Evolutionary conservation across 2,113 vertebrate species (phyloP), one percentile per base, ranked within the genome.

Genomic region (Thamnophis sirtalis): DNA sequence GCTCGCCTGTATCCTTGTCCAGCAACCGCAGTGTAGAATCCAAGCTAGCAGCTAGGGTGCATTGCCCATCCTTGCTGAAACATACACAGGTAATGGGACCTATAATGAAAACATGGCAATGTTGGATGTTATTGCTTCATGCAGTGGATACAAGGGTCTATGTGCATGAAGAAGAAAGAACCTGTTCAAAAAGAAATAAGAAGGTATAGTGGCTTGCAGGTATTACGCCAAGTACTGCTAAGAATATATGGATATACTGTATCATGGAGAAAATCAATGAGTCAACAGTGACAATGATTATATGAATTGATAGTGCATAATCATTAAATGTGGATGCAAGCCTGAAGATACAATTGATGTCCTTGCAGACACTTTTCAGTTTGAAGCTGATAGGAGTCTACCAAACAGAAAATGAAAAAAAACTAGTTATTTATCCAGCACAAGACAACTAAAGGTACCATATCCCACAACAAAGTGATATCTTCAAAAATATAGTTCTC

Each of bases 61-160:
- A 99, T 95, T 99, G 99, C 15, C 98, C 97, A 0, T 99, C 99
- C 92, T 97, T 98, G 97, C 98, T 99, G 97, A 99, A 99, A 94
- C 99, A 99, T 92, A 98, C 98, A n/a, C 99, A 98, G 2, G 98
- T 99, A 96, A 99, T 98, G 68, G 99, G 98, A 96, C 98, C 99
- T 99, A 95, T 9, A 93, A 15, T 24, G 26, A 38, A 21, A 13
- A 26, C 33, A 51, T 17, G 15, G 54, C 8, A 8, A 0, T 1
- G 0, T 0, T 48, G n/a, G 6, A 0, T 15, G 50, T 22, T 19
- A 2, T 9, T 6, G 7, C 26, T 24, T 4, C 89, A 50, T 15
- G 51, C n/a, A 84, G 48, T 26, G 9, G 19, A 24, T 53, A 19
- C 22, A 22, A 4, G 5, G 24, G n/a, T 87, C 50, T 87, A 22